Base-by-base conservation (phyloP, 2,113 vertebrate species). In the Myotis brandtii region DNA sequence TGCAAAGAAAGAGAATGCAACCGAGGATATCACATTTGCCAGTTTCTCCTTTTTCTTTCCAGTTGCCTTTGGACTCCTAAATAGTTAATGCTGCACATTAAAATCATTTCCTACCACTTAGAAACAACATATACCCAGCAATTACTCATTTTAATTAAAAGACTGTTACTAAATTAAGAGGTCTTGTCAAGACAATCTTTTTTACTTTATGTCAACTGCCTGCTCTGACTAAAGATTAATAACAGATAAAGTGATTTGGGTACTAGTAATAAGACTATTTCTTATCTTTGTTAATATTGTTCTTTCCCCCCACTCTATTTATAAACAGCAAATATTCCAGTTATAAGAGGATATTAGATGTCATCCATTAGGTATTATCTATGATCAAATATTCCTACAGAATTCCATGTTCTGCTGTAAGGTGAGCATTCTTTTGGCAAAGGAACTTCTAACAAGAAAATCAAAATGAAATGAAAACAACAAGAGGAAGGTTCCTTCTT, bases 11-110 rank as follows among this genome's bases (percentile, higher is more conserved):
- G 6, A 80, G 66, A 93, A 46, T 50, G 52, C 27, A 81, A 52
- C 48, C 73, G 85, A 77, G 66, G 43, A 94, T 72, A 62, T 76
- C 81, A 82, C 30, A 76, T 34, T 79, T 95, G 52, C n/a, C 30
- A 84, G 1, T 83, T 90, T 93, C 52, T 97, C n/a, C 43, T 97
- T 14, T 70, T 97, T 96, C 91, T 91, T 77, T 92, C 52, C 43
- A 93, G 0, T 91, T 96, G 20, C 30, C 77, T 34, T 54, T 76
- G 18, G 18, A 67, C 12, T 95, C 91, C 67, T 83, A 76, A 88
- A 77, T 16, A 69, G 40, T 88, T 89, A 86, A 18, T 56, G n/a
- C 6, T 95, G 94, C 46, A n/a, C 92, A 17, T 30, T 91, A 80
- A 13, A 2, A 3, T 69, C 32, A 76, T 70, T 97, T 93, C n/a